Conservation (phyloP, 2,888 invertebrate species). For the Tetranychus truncatus region DNA sequence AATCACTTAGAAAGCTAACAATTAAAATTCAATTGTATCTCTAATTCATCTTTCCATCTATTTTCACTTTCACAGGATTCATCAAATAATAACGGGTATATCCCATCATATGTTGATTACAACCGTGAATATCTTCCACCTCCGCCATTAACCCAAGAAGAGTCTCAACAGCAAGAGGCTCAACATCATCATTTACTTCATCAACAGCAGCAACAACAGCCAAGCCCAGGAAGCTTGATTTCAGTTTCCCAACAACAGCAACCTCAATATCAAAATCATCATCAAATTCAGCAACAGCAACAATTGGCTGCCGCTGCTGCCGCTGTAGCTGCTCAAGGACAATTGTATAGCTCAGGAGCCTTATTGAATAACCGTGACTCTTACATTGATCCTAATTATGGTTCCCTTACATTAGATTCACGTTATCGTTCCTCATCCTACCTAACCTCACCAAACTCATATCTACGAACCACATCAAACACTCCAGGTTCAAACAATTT, state of each 20-base stretch:
- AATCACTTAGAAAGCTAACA: too few relatives aligned
- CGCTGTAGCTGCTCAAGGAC: too few relatives aligned
- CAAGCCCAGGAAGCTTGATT: too few relatives aligned
- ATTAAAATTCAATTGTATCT: too few relatives aligned
- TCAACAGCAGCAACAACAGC: too few relatives aligned
- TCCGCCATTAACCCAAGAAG: not conserved
- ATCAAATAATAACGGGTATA: conserved; percentile 8
- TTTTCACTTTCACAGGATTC: conserved; percentile 1
- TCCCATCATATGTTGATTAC: conserved; percentile 7
- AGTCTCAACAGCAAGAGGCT: too few relatives aligned
- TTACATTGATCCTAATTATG: not conserved
- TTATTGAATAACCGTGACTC: not conserved
- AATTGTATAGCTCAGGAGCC: too few relatives aligned
- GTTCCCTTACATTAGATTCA: not conserved
- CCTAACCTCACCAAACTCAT: not conserved
- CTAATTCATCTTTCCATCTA: too few relatives aligned
- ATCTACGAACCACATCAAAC: not conserved
- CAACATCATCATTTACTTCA: too few relatives aligned
- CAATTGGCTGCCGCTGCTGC: not conserved
- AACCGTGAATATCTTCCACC: not conserved
- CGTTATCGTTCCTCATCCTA: not conserved
- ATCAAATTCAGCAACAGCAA: not conserved
- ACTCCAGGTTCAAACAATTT: not conserved
- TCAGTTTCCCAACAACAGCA: too few relatives aligned
- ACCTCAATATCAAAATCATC: not conserved